Base-by-base conservation (phyloP, 2,888 invertebrate species). In the Nomada fucata region DNA sequence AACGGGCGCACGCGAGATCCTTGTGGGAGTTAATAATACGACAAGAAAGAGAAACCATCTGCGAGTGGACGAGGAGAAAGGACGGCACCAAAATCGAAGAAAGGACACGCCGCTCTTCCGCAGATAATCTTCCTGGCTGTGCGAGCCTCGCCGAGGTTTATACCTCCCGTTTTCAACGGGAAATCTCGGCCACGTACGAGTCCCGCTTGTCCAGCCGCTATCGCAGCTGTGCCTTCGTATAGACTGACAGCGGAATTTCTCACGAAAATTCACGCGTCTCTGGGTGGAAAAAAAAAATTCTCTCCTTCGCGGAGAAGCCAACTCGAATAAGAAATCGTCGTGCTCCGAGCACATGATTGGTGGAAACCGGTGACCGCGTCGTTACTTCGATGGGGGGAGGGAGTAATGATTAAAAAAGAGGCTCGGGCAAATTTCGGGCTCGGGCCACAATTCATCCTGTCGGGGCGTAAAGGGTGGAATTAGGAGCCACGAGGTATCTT, bases 21-120 rank as follows among this genome's bases (percentile, higher is more conserved):
- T 77, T 73, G 86, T 78, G 82, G 82, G 82, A 84, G 86, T 82
- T 86, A 75, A 86, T 84, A 87, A 86, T 79, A 53, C 82, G 61
- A 44, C 77, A 59, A 84, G 79, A 72, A 87, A 87, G 73, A 83
- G 71, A 72, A 63, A 76, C 71, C 69, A 83, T 79, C 77, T 70
- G 69, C 29, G 65, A 79, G 26, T 26, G 23, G 53, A 15, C 53
- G 53, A 10, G 50, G 50, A 18, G 50, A 18, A 20, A 20, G 11
- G 23, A 20, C 23, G 57, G 13, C 23, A 23, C 20, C 13, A 20
- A 77, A 73, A 87, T 78, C 68, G 79, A 61, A 70, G n/a, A 50
- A 67, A 7, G 52, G 61, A 70, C 65, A 13, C 63, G 23, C 23
- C n/a, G 4, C 29, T 29, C 26, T 67, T 20, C 15, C 15, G 55